Base-by-base conservation (phyloP, 2,113 vertebrate genomes). In the Aix galericulata region DNA sequence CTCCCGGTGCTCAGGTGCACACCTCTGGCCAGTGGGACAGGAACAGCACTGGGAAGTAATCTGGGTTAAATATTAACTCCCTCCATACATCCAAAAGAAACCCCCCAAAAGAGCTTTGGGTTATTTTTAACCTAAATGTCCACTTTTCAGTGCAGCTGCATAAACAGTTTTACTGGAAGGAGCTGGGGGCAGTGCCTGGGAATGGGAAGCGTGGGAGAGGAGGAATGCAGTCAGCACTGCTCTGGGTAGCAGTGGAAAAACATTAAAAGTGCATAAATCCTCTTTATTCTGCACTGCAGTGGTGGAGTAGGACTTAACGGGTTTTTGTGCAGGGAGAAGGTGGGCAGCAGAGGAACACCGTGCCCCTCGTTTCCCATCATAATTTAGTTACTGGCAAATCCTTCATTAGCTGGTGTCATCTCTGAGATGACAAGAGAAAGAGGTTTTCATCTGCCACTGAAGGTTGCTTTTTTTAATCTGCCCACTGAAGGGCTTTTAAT, bases 1-100 rank as follows among this genome's bases (percentile, higher is more conserved):
- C 27, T 64, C 48, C 20, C 0, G 0, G 59, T 23, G 8, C 11
- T 67, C 20, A 25, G 8, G 21, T 12, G 16, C 36, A 9, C 17
- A 3, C 20, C 31, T 72, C n/a, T 8, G 36, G 32, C 50, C 66
- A 29, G 36, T 31, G 40, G 20, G 5, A 5, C 0, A 2, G 81
- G 48, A 64, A 29, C 11, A 15, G 53, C 3, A 15, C 21, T 26
- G 52, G 60, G 32, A 74, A 58, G 15, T 12, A 26, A 31, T 6
- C 17, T 52, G 18, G 6, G 15, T 74, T 77, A 42, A 71, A 36
- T 64, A 40, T 48, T 8, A 74, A 75, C 29, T 34, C 11, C 6
- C 3, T 17, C 3, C 2, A 6, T 4, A 34, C 7, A 3, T n/a
- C 16, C 4, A 38, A 5, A 31, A 46, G 13, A 4, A 31, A 8